Evolutionary conservation across 2,113 vertebrate genomes (phyloP), one percentile per base, ranked within the genome.

Genomic region (Ardeotis arabs): DNA sequence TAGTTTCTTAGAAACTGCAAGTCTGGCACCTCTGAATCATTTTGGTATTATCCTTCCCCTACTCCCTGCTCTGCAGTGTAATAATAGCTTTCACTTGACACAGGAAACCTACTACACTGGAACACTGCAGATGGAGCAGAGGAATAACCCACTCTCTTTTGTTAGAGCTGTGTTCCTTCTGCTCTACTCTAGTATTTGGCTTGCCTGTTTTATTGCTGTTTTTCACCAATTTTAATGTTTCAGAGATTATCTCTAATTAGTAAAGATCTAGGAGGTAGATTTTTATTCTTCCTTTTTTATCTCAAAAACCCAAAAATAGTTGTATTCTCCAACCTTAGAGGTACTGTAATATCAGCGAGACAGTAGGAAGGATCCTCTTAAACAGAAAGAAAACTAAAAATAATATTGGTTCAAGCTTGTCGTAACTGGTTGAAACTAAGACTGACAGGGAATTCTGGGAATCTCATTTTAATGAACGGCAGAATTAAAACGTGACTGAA

Each of bases 31-130:
- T 96, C 86, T 93, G 92, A 95, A 93, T 96, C 92, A 79, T 92
- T 93, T 95, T 92, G 92, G 86, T 96, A 50, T 96, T 95, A 95
- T 96, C 96, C 91, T 96, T 95, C 75, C 95, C 93, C 49, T 95
- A 27, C 78, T 95, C 86, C 58, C 53, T 82, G 85, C 67, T 95
- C 90, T 92, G 86, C 92, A 87, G 70, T 93, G 96, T 96, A 96
- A 96, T 96, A 96, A 97, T 92, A 96, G 96, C 86, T 96, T 95
- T 92, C 17, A 9, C 78, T 95, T 95, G 92, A 95, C 92, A 96
- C 86, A 91, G 80, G 96, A 96, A 96, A 92, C 86, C 64, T 92
- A 90, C 96, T 93, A 89, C 89, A 84, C 87, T 89, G 95, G 93
- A 95, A 81, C 81, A 58, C 90, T 97, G 95, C 96, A 96, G 95